Percentiles rank a stretch among this genome's conserved stretches.
These are phyloP conservation scores for Penaeus chinensis DNA, from an alignment of 1,140 invertebrate species.

Conservation along the genomic window DNA sequence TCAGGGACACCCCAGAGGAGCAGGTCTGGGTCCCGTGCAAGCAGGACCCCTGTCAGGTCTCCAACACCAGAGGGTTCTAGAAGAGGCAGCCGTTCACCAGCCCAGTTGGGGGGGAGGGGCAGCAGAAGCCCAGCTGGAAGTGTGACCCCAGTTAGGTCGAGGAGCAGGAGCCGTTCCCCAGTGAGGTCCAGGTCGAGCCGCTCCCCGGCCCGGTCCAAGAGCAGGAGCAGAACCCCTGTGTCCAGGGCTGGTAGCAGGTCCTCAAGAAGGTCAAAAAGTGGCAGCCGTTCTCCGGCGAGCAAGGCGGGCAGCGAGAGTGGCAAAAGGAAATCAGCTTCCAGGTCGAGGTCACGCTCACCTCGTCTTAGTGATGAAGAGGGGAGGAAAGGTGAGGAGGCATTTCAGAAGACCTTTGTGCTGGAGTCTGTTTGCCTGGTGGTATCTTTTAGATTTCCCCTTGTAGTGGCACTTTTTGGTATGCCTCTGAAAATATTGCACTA, in stretches of 20 bases:
- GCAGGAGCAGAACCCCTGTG: conserved; percentile 13
- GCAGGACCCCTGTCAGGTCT: background rate
- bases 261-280: background rate
- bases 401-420: too few species aligned
- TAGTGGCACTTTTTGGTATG: too few species aligned
- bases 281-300: conserved; percentile 25
- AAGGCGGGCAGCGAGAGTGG: conserved; percentile 17
- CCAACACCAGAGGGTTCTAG: conserved; percentile 2
- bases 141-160: too few species aligned
- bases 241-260: background rate
- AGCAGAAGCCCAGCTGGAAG: too few species aligned
- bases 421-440: too few species aligned
- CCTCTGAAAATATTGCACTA: too few species aligned
- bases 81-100: conserved; percentile 7
- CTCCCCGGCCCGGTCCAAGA: conserved; percentile 12
- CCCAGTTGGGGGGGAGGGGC: too few species aligned
- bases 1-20: background rate
- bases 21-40: background rate
- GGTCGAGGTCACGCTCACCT: conserved; percentile 16
- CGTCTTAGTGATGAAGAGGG: background rate
- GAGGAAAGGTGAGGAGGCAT: background rate
- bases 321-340: conserved; percentile 12
- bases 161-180: too few species aligned
- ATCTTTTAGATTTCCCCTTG: too few species aligned
- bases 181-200: conserved; percentile 9